Percentiles rank a stretch among this genome's conserved stretches.
Conservation (phyloP, 2,888 invertebrate species). For the Chromoteleia sp. region DNA sequence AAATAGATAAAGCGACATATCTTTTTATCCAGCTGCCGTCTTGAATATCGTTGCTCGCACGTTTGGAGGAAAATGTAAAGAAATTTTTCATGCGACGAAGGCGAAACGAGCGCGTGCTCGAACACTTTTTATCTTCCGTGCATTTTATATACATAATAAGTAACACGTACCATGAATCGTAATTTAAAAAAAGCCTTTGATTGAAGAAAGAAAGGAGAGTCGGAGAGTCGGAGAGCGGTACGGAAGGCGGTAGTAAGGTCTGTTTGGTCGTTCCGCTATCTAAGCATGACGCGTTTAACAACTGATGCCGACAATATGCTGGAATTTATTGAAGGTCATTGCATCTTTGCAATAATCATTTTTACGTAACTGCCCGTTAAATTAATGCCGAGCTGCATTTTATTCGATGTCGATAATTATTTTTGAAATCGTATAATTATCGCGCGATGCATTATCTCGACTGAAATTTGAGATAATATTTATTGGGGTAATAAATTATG, state of each 20-base stretch:
- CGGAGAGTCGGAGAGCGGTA: slow-evolving; percentile 41
- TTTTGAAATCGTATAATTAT: slow-evolving; percentile 34
- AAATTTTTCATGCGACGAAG: slow-evolving; percentile 55
- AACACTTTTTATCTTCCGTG: slow-evolving; percentile 54
- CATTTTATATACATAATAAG: slow-evolving; percentile 61
- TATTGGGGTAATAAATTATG: slow-evolving; percentile 46
- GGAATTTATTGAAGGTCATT: slow-evolving; percentile 65
- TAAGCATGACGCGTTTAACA: slow-evolving; percentile 62
- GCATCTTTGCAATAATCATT: slow-evolving; percentile 57
- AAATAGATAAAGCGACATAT: slow-evolving; percentile 6
- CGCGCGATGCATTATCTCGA: slow-evolving; percentile 26
- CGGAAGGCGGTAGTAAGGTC: slow-evolving; percentile 71
- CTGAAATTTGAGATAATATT: slow-evolving; percentile 36
- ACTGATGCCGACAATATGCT: slow-evolving; percentile 66
- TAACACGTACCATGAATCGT: slow-evolving; percentile 41
- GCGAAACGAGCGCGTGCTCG: slow-evolving; percentile 59
- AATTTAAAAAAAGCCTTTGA: slow-evolving; percentile 61
- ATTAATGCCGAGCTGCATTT: slow-evolving; percentile 37
- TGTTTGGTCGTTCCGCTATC: slow-evolving; percentile 70
- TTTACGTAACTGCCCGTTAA: slow-evolving; percentile 36
- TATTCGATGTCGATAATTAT: slow-evolving; percentile 37
- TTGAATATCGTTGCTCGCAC: slow-evolving; percentile 1
- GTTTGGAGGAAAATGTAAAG: slow-evolving; percentile 15
- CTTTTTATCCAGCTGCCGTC: not conserved
- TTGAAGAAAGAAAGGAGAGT: slow-evolving; percentile 54